phyloP scores from a whole-genome alignment of 30 jellyfish, hydroid and myxozoan species.

The Catostylus mosaicus region DNA sequence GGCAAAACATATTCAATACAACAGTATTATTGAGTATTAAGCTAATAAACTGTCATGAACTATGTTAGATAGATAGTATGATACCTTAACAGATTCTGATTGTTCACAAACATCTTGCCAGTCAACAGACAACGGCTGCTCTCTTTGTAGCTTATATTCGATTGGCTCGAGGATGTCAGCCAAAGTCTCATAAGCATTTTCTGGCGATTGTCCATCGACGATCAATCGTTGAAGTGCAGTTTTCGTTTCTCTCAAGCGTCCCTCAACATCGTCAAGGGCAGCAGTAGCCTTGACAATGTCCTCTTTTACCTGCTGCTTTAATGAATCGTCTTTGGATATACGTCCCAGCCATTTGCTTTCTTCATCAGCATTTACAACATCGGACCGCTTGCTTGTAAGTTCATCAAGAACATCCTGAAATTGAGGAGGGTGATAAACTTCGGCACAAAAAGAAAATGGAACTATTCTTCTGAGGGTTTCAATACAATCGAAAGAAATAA shows the following conservation, averaged over 20 bases:
- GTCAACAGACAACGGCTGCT: constrained; percentile 60
- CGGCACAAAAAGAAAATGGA: too few species aligned
- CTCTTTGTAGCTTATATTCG: constrained; percentile 74
- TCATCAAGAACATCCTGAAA: constrained; percentile 76
- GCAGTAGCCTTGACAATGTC: constrained; percentile 49
- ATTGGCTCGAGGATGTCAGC: constrained; percentile 67
- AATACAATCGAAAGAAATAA: too few species aligned
- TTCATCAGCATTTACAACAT: constrained; percentile 73
- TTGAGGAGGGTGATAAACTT: too few species aligned
- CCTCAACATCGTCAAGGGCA: constrained; percentile 77
- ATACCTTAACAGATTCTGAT: constrained; percentile 70
- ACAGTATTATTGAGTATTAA: too few species aligned
- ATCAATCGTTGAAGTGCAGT: constrained; percentile 68
- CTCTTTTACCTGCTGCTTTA: constrained; percentile 78
- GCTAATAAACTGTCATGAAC: too few species aligned
- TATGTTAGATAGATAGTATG: too few species aligned
- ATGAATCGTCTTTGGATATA: constrained; percentile 64
- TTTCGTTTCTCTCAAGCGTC: constrained; percentile 65
- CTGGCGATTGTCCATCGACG: constrained; percentile 71
- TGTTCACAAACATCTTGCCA: constrained; percentile 73
- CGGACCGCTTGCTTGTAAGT: constrained; percentile 57
- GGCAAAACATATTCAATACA: too few species aligned
- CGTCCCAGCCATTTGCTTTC: constrained; percentile 80
- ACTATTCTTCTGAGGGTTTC: too few species aligned
- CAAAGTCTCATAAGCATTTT: constrained; percentile 68